These are phyloP conservation scores for Tetranychus piercei DNA, from an alignment of 2,888 invertebrate genomes.

Conservation along the genomic window DNA sequence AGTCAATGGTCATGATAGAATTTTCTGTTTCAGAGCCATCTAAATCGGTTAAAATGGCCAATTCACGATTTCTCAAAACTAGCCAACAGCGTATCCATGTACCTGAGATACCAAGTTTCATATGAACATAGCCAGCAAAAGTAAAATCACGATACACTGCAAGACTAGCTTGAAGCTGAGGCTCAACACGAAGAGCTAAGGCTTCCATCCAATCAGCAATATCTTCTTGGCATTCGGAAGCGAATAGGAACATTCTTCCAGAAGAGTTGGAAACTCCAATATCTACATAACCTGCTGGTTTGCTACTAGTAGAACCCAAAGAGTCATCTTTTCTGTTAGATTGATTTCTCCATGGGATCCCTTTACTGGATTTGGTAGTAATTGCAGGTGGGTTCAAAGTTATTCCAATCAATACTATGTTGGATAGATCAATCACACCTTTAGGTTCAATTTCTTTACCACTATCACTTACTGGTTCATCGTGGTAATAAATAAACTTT, in stretches of 20 bases:
- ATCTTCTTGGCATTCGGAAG: constrained; percentile 12
- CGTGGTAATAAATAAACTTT: too few relatives aligned
- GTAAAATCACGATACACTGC: not conserved
- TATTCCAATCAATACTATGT: too few relatives aligned
- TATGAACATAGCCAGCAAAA: constrained; percentile 1
- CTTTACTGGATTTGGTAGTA: too few relatives aligned
- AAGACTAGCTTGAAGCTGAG: not conserved
- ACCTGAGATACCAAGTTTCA: constrained; percentile 14
- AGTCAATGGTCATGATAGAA: constrained; percentile 1
- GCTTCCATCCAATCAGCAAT: constrained; percentile 15
- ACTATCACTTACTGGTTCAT: too few relatives aligned
- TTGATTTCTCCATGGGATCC: too few relatives aligned
- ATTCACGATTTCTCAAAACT: not conserved
- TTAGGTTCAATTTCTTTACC: too few relatives aligned
- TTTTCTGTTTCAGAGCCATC: not conserved
- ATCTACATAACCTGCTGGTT: constrained; percentile 11
- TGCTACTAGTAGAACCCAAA: too few relatives aligned
- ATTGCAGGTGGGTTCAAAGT: too few relatives aligned
- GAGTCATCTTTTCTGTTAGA: too few relatives aligned
- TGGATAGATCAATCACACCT: too few relatives aligned
- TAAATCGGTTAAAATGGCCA: too few relatives aligned
- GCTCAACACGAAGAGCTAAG: constrained; percentile 8
- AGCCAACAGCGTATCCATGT: constrained; percentile 11
- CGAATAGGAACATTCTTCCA: constrained; percentile 17
- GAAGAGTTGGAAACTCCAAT: constrained; percentile 13